phyloP scores from a whole-genome alignment of 2,797 vertebrate species.

The Percopsis omiscomaycus region DNA sequence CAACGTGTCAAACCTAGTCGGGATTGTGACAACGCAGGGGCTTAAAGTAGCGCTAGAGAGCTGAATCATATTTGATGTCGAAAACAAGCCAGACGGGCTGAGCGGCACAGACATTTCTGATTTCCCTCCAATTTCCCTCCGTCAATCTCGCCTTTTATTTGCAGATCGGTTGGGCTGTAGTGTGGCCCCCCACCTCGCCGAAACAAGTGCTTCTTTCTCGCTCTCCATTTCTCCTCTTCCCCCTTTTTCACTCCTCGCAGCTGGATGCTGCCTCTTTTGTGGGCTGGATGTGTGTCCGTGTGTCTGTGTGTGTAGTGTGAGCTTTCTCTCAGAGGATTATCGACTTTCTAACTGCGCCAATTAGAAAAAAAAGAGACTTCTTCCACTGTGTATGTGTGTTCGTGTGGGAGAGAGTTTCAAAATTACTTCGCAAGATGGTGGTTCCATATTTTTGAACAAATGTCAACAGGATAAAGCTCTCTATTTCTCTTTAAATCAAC shows the following conservation, averaged over 20 bases:
- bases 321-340: constrained; percentile 20
- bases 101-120: constrained; percentile 53
- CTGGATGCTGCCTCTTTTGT: constrained; percentile 33
- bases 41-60: constrained; percentile 18
- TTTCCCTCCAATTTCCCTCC: constrained; percentile 55
- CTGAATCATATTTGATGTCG: constrained; percentile 56
- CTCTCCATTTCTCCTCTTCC: neutral
- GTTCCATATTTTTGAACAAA: constrained; percentile 28
- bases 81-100: constrained; percentile 43
- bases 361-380: constrained; percentile 42
- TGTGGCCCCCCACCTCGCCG: constrained; percentile 51
- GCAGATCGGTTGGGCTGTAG: constrained; percentile 45
- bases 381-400: constrained; percentile 19
- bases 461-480: constrained; percentile 17
- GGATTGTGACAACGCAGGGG: constrained; percentile 12
- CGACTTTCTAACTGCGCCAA: constrained; percentile 45
- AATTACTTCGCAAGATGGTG: constrained; percentile 16
- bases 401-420: constrained; percentile 7
- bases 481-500: constrained; percentile 6
- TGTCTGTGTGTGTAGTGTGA: constrained; percentile 21
- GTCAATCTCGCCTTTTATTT: constrained; percentile 60
- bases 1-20: neutral
- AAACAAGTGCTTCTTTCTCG: constrained; percentile 37
- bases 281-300: constrained; percentile 1
- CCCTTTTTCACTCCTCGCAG: constrained; percentile 29